phyloP scores from a whole-genome alignment of 2,113 vertebrate genomes.

The Oncorhynchus clarkii region DNA sequence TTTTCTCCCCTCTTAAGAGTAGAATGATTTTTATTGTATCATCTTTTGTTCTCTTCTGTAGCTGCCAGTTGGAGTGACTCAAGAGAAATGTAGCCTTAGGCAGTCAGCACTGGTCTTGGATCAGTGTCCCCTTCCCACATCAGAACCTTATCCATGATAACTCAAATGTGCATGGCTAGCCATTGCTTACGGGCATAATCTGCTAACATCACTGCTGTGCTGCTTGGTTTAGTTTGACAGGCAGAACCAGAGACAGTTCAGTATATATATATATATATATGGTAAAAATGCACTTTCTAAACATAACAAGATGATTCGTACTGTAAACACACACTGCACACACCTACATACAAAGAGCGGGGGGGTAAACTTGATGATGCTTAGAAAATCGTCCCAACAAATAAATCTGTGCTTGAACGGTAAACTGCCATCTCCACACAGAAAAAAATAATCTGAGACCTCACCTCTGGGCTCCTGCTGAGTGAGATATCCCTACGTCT shows the following conservation, averaged over 20 bases:
- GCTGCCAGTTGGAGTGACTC: no score
- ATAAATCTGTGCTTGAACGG: constrained; percentile 35
- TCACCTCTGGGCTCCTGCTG: constrained; percentile 47
- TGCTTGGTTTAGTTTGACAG: neutral
- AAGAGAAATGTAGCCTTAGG: neutral
- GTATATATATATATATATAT: neutral
- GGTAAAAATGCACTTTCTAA: neutral
- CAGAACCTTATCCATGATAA: neutral
- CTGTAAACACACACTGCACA: neutral
- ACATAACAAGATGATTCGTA: neutral
- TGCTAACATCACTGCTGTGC: neutral
- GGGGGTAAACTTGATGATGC: constrained; percentile 37
- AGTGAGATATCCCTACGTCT: constrained; percentile 57
- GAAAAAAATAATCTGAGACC: constrained; percentile 39
- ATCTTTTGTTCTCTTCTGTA: no score
- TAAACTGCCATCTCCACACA: constrained; percentile 29
- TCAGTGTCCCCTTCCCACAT: neutral
- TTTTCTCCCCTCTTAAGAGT: neutral
- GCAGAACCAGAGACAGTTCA: no score
- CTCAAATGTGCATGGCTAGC: neutral
- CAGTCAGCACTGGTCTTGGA: neutral
- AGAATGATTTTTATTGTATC: no score
- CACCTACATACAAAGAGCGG: neutral
- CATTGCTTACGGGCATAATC: neutral
- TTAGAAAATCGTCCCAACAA: constrained; percentile 35